These are phyloP conservation scores for Drosophila triauraria DNA, from an alignment of 1,140 invertebrate species.

Conservation along the genomic window DNA sequence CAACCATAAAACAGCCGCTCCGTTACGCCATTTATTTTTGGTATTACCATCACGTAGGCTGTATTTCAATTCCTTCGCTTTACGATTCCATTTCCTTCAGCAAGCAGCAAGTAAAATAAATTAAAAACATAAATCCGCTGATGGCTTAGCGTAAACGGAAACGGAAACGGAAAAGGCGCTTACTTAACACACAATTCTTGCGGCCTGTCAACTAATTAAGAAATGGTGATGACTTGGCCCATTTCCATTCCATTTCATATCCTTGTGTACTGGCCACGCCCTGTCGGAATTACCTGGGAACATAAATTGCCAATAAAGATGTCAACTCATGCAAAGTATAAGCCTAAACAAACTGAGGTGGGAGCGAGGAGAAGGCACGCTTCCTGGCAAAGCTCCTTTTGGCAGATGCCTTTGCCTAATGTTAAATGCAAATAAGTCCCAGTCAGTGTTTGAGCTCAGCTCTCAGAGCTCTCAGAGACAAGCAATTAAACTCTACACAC, in stretches of 20 bases:
- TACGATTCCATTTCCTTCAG: conserved; percentile 27
- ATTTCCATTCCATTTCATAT: conserved; percentile 15
- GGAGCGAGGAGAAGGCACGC: not conserved
- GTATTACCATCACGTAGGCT: conserved; percentile 73
- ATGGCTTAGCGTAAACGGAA: not conserved
- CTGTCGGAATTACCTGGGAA: conserved; percentile 45
- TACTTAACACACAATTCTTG: conserved; percentile 29
- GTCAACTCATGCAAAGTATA: conserved; percentile 65
- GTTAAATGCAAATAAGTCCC: conserved; percentile 63
- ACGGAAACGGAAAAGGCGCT: conserved; percentile 8
- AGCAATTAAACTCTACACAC: conserved; percentile 61
- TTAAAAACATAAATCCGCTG: conserved; percentile 55
- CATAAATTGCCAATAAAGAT: conserved; percentile 78
- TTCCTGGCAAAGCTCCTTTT: conserved; percentile 58
- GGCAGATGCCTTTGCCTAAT: conserved; percentile 58
- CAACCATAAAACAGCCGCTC: conserved; percentile 59
- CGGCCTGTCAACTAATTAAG: conserved; percentile 71
- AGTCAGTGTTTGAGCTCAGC: conserved; percentile 21
- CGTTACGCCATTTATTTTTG: conserved; percentile 41
- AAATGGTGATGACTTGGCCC: conserved; percentile 52
- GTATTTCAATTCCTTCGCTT: conserved; percentile 42
- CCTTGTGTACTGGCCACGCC: conserved; percentile 46
- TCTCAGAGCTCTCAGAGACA: conserved; percentile 37
- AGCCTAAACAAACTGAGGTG: conserved; percentile 51
- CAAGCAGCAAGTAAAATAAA: conserved; percentile 68